Evolutionary conservation across 2,113 vertebrate species (phyloP), one percentile per base, ranked within the genome.

Genomic region (Python bivittatus): DNA sequence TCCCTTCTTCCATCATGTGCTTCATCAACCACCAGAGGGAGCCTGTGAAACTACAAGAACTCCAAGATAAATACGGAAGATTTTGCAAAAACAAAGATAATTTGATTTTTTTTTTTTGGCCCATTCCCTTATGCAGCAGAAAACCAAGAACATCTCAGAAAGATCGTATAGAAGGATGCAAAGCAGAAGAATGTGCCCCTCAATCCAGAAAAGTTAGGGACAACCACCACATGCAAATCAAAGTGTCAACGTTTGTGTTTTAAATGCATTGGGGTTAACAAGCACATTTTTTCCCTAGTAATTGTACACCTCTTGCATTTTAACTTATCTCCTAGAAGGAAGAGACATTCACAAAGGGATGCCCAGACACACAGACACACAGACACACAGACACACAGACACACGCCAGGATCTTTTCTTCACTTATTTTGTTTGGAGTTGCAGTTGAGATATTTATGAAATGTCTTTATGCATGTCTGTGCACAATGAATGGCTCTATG

Each of bases 1-100:
- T 61, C 27, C 22, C 79, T 90, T 6, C 42, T 86, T 87, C 84
- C 84, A 85, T 25, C 0, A 38, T 22, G 0, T 3, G 3, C 8
- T 38, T 61, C 33, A 53, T 27, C 27, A 90, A 42, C 97, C 96
- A 96, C 95, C 93, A 97, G 97, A 97, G 96, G 97, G 97, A 95
- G 97, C 93, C 79, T 89, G 91, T 92, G 93, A 95, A 94, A 94
- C 72, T 94, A 3, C 92, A 93, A 94, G 89, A 94, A 61, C 48
- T 48, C 33, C 60, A 57, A 38, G 89, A 95, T 92, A 93, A 96
- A 93, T 68, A 58, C 54, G 38, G 86, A 84, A 1, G 60, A 42
- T 96, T 94, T 96, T 42, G 79, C 86, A 90, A 95, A 54, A 95
- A 94, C 92, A 92, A 91, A 96, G 29, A 93, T 93, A 95, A 94